Evolutionary conservation across 2,888 invertebrate genomes (phyloP).

Genomic region (Cosmorhoe ocellata): DNA sequence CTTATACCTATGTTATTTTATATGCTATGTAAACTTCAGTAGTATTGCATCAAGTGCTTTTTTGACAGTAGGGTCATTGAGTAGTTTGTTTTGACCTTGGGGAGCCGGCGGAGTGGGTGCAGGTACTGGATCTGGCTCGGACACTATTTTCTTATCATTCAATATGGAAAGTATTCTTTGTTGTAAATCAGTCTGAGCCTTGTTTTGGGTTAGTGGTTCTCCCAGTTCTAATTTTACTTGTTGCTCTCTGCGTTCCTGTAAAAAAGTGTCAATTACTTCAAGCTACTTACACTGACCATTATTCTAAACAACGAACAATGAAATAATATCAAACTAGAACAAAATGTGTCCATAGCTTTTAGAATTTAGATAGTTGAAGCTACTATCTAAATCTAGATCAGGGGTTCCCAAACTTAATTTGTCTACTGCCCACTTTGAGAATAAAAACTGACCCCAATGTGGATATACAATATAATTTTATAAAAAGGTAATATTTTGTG

Average conservation of each 20-base stretch:
- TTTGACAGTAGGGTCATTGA: slow-evolving; percentile 90
- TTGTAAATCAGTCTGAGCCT: slow-evolving; percentile 87
- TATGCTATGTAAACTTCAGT: slow-evolving; percentile 61
- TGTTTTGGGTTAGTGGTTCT: slow-evolving; percentile 81
- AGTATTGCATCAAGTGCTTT: slow-evolving; percentile 88
- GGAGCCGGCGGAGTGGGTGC: slow-evolving; percentile 42
- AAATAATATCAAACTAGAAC: no score
- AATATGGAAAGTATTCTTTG: slow-evolving; percentile 90
- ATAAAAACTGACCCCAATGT: no score
- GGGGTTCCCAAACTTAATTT: no score
- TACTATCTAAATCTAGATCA: no score
- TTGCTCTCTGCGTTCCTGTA: slow-evolving; percentile 86
- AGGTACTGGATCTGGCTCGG: slow-evolving; percentile 42
- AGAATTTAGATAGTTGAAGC: no score
- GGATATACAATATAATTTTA: no score
- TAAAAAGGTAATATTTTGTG: no score
- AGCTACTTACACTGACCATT: no score
- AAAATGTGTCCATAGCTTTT: no score
- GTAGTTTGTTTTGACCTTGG: slow-evolving; percentile 77
- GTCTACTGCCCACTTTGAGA: no score
- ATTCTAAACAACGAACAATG: no score
- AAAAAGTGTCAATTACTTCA: not conserved
- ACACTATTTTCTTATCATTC: slow-evolving; percentile 83
- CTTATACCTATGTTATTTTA: not conserved
- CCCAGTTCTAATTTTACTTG: slow-evolving; percentile 89